A percentile compares a stretch with the other conserved stretches of the same genome.
Evolutionary conservation across 1,140 invertebrate genomes (phyloP).

Genomic region (Vanessa atalanta): DNA sequence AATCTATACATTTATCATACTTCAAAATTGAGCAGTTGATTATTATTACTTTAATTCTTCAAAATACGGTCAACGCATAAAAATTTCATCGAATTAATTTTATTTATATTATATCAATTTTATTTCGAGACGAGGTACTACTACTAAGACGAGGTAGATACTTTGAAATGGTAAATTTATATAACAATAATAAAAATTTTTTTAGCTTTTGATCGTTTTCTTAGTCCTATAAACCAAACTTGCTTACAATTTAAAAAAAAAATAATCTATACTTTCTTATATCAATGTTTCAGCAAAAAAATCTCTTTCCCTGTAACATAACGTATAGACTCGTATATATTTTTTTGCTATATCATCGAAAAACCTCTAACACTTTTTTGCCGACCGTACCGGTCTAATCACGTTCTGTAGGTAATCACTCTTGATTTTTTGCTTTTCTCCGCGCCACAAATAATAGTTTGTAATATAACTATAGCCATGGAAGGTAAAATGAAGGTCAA

Average conservation of each 20-base stretch:
- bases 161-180: too few species aligned
- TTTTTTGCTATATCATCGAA: constrained; percentile 17
- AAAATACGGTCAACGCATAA: constrained; percentile 36
- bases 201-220: too few species aligned
- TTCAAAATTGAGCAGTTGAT: constrained; percentile 31
- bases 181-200: too few species aligned
- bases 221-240: too few species aligned
- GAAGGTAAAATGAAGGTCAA: constrained; percentile 55
- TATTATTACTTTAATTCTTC: constrained; percentile 1
- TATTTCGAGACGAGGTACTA: too few species aligned
- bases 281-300: too few species aligned
- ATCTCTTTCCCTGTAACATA: background rate
- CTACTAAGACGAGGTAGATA: too few species aligned
- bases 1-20: constrained; percentile 26
- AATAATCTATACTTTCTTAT: too few species aligned
- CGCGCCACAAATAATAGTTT: constrained; percentile 52
- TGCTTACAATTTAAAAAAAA: too few species aligned
- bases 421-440: constrained; percentile 48
- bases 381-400: constrained; percentile 47
- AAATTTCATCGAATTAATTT: background rate
- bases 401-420: constrained; percentile 49
- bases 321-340: background rate
- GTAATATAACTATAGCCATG: constrained; percentile 42
- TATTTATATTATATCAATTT: too few species aligned
- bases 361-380: constrained; percentile 34